These are phyloP conservation scores for Machaerirhynchus nigripectus DNA, from an alignment of 2,113 vertebrate genomes.

Conservation along the genomic window DNA sequence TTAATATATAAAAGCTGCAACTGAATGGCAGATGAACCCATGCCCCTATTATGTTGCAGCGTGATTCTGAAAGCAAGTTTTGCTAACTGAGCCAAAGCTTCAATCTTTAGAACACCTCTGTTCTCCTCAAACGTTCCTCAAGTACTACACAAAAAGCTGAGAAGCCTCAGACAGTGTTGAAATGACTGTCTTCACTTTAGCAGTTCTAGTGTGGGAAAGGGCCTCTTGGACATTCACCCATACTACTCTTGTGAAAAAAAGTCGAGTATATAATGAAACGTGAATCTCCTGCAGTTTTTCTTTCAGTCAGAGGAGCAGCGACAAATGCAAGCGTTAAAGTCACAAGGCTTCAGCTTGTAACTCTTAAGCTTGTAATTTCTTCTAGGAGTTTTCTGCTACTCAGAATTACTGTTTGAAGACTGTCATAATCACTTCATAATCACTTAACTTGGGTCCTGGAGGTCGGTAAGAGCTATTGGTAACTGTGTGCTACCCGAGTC, in stretches of 20 bases:
- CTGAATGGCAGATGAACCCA: background rate
- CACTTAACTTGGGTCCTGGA: background rate
- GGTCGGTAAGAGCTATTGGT: background rate
- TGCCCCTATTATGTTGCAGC: background rate
- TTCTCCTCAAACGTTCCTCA: background rate
- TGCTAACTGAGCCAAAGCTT: background rate
- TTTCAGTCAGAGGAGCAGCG: background rate
- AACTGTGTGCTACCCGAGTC: background rate
- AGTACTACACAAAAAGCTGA: background rate
- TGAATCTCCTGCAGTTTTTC: background rate
- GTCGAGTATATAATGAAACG: background rate
- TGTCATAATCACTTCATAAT: background rate
- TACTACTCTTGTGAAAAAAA: background rate
- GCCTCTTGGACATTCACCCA: background rate
- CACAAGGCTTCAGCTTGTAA: background rate
- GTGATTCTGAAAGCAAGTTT: background rate
- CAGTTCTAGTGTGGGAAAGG: background rate
- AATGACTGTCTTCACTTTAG: rapidly evolving
- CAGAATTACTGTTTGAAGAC: background rate
- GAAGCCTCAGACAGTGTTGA: background rate
- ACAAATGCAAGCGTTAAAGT: background rate
- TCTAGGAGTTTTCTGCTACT: background rate
- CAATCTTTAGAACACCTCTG: background rate
- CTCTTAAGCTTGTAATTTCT: background rate
- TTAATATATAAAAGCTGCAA: background rate